These are phyloP conservation scores for Poecilia picta DNA, from an alignment of 2,797 vertebrate genomes.

Conservation along the genomic window DNA sequence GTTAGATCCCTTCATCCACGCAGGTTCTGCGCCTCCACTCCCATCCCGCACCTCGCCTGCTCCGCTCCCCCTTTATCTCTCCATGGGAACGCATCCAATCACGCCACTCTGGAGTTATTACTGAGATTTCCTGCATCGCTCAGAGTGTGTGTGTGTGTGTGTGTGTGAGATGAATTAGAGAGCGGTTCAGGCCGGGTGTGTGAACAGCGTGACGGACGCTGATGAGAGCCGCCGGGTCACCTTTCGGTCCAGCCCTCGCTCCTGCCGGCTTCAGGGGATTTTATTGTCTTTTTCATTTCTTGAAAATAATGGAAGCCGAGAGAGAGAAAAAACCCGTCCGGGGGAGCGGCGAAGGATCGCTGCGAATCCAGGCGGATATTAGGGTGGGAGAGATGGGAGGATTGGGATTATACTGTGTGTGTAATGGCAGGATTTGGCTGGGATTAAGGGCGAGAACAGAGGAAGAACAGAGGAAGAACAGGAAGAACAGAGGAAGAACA, in stretches of 20 bases:
- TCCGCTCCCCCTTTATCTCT: slow-evolving; percentile 50
- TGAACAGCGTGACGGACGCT: slow-evolving; percentile 53
- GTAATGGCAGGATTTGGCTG: slow-evolving; percentile 66
- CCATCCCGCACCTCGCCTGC: slow-evolving; percentile 58
- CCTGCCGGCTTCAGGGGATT: slow-evolving; percentile 45
- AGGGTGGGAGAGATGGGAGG: slow-evolving; percentile 37
- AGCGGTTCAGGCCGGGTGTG: slow-evolving; percentile 38
- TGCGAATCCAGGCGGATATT: slow-evolving; percentile 35
- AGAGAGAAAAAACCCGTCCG: slow-evolving; percentile 18
- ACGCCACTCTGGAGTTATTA: slow-evolving; percentile 72
- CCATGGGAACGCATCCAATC: slow-evolving; percentile 65
- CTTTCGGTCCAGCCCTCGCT: slow-evolving; percentile 54
- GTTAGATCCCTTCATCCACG: slow-evolving; percentile 60
- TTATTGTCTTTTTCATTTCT: slow-evolving; percentile 52
- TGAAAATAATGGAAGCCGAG: slow-evolving; percentile 61
- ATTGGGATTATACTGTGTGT: slow-evolving; percentile 40
- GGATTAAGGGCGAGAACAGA: slow-evolving; percentile 56
- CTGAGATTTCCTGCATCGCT: slow-evolving; percentile 54
- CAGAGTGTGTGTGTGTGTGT: slow-evolving; percentile 8
- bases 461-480: too few species aligned
- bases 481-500: too few species aligned
- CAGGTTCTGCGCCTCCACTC: slow-evolving; percentile 22
- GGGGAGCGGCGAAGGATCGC: slow-evolving; percentile 22
- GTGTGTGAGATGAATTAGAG: slow-evolving; percentile 49
- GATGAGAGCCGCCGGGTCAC: slow-evolving; percentile 69